Evolutionary conservation across 35 echinoderm and acorn worm genomes (phyloP).

Genomic region (Ophiothrix spiculata): DNA sequence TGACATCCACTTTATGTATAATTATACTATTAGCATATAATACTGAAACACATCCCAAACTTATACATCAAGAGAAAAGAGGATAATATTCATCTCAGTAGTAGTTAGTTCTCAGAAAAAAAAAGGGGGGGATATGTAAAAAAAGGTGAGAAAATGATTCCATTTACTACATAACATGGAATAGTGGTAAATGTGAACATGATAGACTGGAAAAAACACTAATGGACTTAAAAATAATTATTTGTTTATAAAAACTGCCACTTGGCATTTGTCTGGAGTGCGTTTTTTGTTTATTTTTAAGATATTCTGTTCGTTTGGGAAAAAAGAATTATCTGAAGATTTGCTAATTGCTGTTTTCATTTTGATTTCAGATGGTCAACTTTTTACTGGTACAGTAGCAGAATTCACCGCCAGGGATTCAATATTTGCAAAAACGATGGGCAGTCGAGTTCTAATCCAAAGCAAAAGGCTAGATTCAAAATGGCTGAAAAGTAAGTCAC

Average conservation of each 20-base stretch:
- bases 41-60: too few relatives aligned
- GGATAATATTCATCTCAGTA: too few relatives aligned
- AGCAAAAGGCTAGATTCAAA: conserved; percentile 65
- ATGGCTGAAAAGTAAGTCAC: conserved; percentile 79
- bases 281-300: neutral
- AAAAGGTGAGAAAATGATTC: neutral
- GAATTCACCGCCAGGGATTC: conserved; percentile 70
- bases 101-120: too few relatives aligned
- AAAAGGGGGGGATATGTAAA: too few relatives aligned
- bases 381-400: conserved; percentile 69
- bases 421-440: conserved; percentile 45
- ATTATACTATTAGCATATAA: too few relatives aligned
- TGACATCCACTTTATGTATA: too few relatives aligned
- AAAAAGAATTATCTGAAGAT: neutral
- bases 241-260: neutral
- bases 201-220: neutral
- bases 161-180: too few relatives aligned
- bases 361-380: conserved; percentile 52
- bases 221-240: neutral
- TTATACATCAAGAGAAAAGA: too few relatives aligned
- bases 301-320: neutral
- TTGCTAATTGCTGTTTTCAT: neutral
- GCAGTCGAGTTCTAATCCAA: conserved; percentile 10
- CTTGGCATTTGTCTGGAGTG: neutral
- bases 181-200: neutral